Base-by-base conservation (phyloP, 2,113 vertebrate genomes). In the Naja naja region DNA sequence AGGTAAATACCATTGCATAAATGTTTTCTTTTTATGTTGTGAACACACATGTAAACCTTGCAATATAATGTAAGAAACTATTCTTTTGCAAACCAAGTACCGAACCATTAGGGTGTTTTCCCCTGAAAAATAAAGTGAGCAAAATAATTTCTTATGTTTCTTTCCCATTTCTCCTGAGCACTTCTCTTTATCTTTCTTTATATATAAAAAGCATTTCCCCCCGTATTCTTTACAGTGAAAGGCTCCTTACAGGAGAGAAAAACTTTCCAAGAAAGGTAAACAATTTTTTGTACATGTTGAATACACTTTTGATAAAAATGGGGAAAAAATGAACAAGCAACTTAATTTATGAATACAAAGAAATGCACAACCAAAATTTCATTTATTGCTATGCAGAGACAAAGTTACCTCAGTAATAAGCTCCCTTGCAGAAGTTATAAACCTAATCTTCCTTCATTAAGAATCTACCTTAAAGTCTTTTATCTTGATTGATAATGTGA, bases 301-400 rank as follows among this genome's bases (percentile, higher is more conserved):
- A 1, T 0, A 93, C 81, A 69, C 30, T 58, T 60, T 85, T 69
- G 54, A 54, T 5, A 91, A 89, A 74, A 49, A 12, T 74, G 88
- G 30, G 88, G 56, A 74, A 56, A 20, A 91, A 64, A 25, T 22
- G 45, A 85, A 94, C 64, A 54, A 64, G 52, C 3, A 55, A 11
- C 5, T 16, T 86, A 30, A 93, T 92, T 10, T 88, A 34, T 14
- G 89, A 23, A 91, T 89, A 55, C 74, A 45, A 89, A 91, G 91
- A 58, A 91, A 74, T 85, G n/a, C 30, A 3, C 85, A 55, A 93
- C 56, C 6, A 88, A 89, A 53, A 93, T 34, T 85, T 74, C 47
- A 95, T 85, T 96, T 96, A 97, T 93, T 97, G 93, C 95, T 96
- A 91, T 94, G 94, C 94, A 96, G 91, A 96, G 95, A 94, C 54